Conservation (phyloP, 2,888 invertebrate genomes). For the Pemphredon lugubris region DNA sequence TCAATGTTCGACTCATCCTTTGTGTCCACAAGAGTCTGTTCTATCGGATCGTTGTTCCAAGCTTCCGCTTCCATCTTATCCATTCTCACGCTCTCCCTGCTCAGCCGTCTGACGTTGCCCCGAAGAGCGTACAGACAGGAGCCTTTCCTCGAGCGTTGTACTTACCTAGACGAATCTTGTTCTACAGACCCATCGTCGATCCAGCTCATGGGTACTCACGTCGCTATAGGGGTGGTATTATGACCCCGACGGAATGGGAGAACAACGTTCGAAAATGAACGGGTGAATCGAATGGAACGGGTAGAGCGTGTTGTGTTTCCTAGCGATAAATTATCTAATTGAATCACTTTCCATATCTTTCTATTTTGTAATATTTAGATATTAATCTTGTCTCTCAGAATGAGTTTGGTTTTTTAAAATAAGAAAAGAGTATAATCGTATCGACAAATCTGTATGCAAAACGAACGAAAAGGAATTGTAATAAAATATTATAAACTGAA, state of each 20-base stretch:
- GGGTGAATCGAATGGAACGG: not conserved
- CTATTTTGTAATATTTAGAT: too few species aligned
- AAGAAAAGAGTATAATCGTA: too few species aligned
- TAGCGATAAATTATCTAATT: too few species aligned
- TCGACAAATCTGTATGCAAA: too few species aligned
- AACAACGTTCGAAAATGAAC: not conserved
- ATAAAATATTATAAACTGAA: too few species aligned
- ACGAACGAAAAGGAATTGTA: too few species aligned
- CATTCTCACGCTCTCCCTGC: not conserved
- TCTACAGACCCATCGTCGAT: constrained; percentile 31
- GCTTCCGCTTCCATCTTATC: constrained; percentile 9
- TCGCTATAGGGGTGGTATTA: constrained; percentile 11
- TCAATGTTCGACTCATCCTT: constrained; percentile 39
- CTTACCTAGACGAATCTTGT: constrained; percentile 29
- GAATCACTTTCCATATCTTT: too few species aligned
- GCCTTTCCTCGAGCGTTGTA: constrained; percentile 7
- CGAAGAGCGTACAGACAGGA: not conserved
- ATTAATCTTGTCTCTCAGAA: too few species aligned
- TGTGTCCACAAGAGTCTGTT: constrained; percentile 39
- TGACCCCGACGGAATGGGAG: not conserved
- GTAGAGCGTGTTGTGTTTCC: too few species aligned
- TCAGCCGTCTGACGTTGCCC: not conserved
- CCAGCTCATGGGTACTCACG: constrained; percentile 25
- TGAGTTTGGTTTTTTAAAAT: too few species aligned
- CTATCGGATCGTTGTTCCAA: constrained; percentile 37